Conservation (phyloP, 2,797 vertebrate species). For the Chlorospingus flavigularis region DNA sequence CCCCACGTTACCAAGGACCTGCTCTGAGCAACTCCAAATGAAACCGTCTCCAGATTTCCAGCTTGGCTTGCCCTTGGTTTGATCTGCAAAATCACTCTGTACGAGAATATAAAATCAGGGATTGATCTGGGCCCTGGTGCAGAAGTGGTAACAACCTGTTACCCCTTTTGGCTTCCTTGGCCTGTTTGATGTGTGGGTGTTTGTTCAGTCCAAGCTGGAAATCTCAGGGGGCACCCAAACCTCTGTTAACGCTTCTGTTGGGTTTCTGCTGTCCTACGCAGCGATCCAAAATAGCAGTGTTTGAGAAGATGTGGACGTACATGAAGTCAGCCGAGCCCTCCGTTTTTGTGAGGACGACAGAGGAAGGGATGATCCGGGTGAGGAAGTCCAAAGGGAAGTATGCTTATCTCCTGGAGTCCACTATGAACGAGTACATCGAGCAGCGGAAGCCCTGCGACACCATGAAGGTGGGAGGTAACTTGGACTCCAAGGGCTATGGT, state of each 20-base stretch:
- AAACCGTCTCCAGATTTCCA: conserved; percentile 7
- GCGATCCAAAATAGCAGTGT: conserved; percentile 99
- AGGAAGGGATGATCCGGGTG: conserved; percentile 95
- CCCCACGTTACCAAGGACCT: not conserved
- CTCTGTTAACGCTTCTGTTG: not conserved
- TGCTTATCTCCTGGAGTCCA: conserved; percentile 97
- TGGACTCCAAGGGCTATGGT: conserved; percentile 99
- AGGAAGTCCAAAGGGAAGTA: conserved; percentile 99
- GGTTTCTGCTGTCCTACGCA: conserved; percentile 73
- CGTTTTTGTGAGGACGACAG: conserved; percentile 97
- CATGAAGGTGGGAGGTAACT: conserved; percentile 99
- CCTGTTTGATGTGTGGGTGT: not conserved
- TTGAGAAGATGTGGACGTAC: conserved; percentile 99
- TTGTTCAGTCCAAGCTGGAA: conserved; percentile 29
- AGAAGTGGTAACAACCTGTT: not conserved
- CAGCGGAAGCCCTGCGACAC: conserved; percentile 98
- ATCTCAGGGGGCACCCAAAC: conserved; percentile 14
- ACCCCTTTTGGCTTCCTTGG: not conserved
- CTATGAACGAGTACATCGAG: conserved; percentile 99
- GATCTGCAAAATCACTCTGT: not conserved
- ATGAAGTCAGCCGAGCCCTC: conserved; percentile 98
- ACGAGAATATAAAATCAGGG: not conserved
- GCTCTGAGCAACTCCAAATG: conserved; percentile 4
- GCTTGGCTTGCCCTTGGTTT: conserved; percentile 14
- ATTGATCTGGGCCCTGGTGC: not conserved